These are phyloP conservation scores for Poecilia picta DNA, from an alignment of 2,797 vertebrate species.

Conservation along the genomic window DNA sequence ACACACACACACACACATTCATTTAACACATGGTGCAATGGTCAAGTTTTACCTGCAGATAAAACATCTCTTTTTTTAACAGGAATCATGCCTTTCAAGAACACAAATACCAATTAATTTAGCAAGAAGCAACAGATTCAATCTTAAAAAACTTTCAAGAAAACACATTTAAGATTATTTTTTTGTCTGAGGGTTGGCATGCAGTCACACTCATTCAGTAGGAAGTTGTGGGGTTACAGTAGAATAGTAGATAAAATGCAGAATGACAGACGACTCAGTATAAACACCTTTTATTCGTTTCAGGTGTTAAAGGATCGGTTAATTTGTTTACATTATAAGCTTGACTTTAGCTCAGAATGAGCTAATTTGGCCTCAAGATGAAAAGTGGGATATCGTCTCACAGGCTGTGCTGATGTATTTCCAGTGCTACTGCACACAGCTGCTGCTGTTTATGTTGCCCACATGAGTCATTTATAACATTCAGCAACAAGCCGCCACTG, in stretches of 20 bases:
- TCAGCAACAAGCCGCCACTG: not conserved
- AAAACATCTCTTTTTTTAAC: conserved; percentile 5
- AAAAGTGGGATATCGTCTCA: not conserved
- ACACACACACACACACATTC: not conserved
- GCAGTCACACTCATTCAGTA: not conserved
- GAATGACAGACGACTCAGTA: not conserved
- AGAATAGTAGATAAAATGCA: not conserved
- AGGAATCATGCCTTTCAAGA: conserved; percentile 1
- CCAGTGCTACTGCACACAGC: not conserved
- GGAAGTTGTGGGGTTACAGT: not conserved
- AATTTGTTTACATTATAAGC: not conserved
- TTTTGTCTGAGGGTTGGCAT: not conserved
- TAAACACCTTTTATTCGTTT: not conserved
- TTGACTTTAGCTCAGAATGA: not conserved
- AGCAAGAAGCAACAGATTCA: conserved; percentile 4
- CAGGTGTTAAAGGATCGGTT: not conserved
- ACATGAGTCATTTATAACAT: not conserved
- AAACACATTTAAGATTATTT: not conserved
- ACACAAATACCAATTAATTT: conserved; percentile 3
- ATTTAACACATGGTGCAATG: conserved; percentile 11
- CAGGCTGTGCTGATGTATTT: not conserved
- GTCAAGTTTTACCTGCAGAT: conserved; percentile 10
- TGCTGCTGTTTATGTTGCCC: not conserved
- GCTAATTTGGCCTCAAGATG: not conserved
- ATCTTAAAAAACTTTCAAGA: not conserved